Evolutionary conservation across 2,113 vertebrate species (phyloP), one percentile per base, ranked within the genome.

Genomic region (Ictalurus punctatus): DNA sequence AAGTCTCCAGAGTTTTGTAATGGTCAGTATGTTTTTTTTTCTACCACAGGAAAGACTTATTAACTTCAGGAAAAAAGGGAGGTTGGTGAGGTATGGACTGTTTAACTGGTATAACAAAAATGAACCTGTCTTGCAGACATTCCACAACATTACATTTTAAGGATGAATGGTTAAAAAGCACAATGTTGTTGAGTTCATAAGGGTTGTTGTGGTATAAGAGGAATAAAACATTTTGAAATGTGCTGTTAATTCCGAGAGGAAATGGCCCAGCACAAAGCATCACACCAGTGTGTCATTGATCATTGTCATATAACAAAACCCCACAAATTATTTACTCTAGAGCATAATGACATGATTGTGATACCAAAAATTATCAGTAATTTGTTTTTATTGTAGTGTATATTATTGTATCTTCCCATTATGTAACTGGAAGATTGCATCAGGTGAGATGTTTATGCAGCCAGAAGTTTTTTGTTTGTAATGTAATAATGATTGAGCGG

Each of bases 401-500:
- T 34, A 71, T 67, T n/a, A 13, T 67, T 27, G 10, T 34, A 25
- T 80, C 48, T 56, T 61, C 21, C 2, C 30, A 21, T 58, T 12
- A 21, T 59, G 17, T 83, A 37, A 83, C 3, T 40, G 37, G 14
- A 30, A 56, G 19, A 8, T 40, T 74, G 56, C 56, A 58, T 58
- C 16, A 58, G 4, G 3, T 58, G 56, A 58, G 56, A 58, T 58
- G 56, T 58, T 58, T 58, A 58, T 58, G 17, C 14, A 58, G 14
- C 17, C 3, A 58, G 56, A 58, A 19, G 56, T 17, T n/a, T 13
- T 67, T 67, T 67, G 8, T 87, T 84, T 82, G 23, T n/a, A 54
- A 88, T 65, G 12, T 82, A 65, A 76, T 90, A 86, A 82, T 80
- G 63, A 85, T 82, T 40, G 40, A 40, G 40, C 4, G 40, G 40